These are phyloP conservation scores for Anomalospiza imberbis DNA, from an alignment of 2,797 vertebrate species.

Conservation along the genomic window DNA sequence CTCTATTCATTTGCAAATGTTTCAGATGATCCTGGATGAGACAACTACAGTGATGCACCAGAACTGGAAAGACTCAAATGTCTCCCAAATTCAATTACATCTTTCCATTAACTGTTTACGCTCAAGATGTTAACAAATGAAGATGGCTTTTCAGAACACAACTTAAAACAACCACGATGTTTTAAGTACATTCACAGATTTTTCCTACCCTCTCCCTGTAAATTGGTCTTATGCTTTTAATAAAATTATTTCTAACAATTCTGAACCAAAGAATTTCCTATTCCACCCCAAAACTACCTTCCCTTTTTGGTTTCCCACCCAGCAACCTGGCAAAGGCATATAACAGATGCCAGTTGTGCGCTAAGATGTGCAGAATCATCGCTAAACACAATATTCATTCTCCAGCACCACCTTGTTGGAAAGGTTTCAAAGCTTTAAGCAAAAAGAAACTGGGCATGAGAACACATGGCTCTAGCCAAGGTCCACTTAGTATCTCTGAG, in stretches of 20 bases:
- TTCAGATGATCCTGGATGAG: neutral
- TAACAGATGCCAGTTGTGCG: neutral
- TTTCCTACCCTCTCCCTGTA: neutral
- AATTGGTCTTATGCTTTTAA: neutral
- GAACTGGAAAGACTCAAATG: neutral
- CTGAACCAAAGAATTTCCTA: neutral
- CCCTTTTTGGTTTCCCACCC: neutral
- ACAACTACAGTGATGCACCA: neutral
- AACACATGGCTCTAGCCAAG: neutral
- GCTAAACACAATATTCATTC: neutral
- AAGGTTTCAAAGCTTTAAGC: neutral
- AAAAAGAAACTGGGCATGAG: neutral
- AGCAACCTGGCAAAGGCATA: neutral
- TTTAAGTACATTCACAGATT: neutral
- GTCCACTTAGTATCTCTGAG: neutral
- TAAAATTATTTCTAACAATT: neutral
- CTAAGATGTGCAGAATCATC: neutral
- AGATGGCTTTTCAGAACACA: neutral
- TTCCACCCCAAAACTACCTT: neutral
- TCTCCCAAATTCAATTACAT: neutral
- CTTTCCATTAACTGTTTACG: neutral
- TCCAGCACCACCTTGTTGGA: neutral
- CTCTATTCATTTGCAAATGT: neutral
- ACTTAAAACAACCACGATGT: neutral
- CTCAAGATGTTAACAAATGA: neutral